Conservation (phyloP, 2,888 invertebrate species). For the Prosopocoilus inquinatus region DNA sequence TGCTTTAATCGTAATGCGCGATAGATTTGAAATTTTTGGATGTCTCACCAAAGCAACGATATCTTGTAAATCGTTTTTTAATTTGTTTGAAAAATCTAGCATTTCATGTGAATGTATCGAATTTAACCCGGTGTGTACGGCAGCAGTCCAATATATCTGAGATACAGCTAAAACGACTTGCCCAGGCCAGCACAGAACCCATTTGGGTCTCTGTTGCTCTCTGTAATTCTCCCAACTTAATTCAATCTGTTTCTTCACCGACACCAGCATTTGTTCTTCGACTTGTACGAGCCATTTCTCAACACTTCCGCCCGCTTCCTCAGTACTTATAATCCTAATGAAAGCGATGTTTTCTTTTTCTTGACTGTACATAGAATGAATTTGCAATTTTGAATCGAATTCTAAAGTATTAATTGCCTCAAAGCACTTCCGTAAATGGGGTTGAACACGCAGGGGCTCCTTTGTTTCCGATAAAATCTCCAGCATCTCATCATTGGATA, state of each 20-base stretch:
- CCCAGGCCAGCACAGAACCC: constrained; percentile 78
- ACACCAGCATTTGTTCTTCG: constrained; percentile 75
- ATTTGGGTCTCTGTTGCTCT: constrained; percentile 57
- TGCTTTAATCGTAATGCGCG: constrained; percentile 75
- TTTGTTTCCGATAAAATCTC: constrained; percentile 89
- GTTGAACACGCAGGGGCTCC: constrained; percentile 79
- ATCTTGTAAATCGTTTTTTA: constrained; percentile 66
- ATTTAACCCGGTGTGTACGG: constrained; percentile 69
- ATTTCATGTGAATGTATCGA: constrained; percentile 54
- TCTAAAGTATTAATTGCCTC: constrained; percentile 77
- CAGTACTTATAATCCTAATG: constrained; percentile 62
- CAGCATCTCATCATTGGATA: constrained; percentile 88
- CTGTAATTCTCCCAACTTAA: constrained; percentile 66
- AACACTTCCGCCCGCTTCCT: constrained; percentile 76
- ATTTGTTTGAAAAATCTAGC: constrained; percentile 55
- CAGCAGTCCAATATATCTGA: constrained; percentile 80
- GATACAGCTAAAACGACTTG: constrained; percentile 78
- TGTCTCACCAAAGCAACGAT: constrained; percentile 63
- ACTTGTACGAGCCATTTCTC: constrained; percentile 85
- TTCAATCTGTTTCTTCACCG: constrained; percentile 67
- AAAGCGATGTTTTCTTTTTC: constrained; percentile 71
- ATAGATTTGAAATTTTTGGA: constrained; percentile 67
- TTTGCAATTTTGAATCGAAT: constrained; percentile 70
- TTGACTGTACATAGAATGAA: constrained; percentile 75
- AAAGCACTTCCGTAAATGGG: constrained; percentile 84